phyloP scores from a whole-genome alignment of 2,888 invertebrate genomes.

The Leptarthrus brevirostris region DNA sequence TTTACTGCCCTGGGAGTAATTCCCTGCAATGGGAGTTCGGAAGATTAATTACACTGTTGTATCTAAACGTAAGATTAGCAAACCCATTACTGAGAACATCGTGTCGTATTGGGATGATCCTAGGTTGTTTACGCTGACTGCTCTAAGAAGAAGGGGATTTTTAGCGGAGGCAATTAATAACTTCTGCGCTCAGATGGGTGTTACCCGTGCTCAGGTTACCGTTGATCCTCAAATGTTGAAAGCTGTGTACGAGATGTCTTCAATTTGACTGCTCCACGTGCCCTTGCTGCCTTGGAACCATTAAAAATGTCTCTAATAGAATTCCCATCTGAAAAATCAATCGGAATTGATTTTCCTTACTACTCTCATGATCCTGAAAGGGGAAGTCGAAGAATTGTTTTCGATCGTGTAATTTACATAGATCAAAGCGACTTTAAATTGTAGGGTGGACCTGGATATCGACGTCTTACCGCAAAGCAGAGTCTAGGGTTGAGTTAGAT shows the following conservation, averaged over 20 bases:
- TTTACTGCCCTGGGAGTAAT: constrained; percentile 99
- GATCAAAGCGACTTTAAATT: constrained; percentile 91
- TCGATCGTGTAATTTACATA: constrained; percentile 85
- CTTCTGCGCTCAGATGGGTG: constrained; percentile 93
- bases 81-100: constrained; percentile 87
- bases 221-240: constrained; percentile 94
- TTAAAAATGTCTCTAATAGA: constrained; percentile 86
- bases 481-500: constrained; percentile 93
- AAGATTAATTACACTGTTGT: constrained; percentile 95
- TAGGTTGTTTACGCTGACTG: constrained; percentile 94
- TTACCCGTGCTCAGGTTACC: constrained; percentile 87
- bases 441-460: constrained; percentile 85
- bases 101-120: constrained; percentile 98
- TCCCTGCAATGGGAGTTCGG: constrained; percentile 99
- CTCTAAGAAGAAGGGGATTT: constrained; percentile 92
- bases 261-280: constrained; percentile 86
- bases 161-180: constrained; percentile 93
- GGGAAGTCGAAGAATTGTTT: constrained; percentile 79
- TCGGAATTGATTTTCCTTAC: constrained; percentile 80
- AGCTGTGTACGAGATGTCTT: constrained; percentile 91
- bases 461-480: constrained; percentile 86
- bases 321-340: constrained; percentile 73
- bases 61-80: constrained; percentile 97
- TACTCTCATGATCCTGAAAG: constrained; percentile 87
- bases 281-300: constrained; percentile 94